Percentiles rank a stretch among this genome's conserved stretches.
Evolutionary conservation across 2,888 invertebrate genomes (phyloP).

Genomic region (Pristionchus fissidentatus): DNA sequence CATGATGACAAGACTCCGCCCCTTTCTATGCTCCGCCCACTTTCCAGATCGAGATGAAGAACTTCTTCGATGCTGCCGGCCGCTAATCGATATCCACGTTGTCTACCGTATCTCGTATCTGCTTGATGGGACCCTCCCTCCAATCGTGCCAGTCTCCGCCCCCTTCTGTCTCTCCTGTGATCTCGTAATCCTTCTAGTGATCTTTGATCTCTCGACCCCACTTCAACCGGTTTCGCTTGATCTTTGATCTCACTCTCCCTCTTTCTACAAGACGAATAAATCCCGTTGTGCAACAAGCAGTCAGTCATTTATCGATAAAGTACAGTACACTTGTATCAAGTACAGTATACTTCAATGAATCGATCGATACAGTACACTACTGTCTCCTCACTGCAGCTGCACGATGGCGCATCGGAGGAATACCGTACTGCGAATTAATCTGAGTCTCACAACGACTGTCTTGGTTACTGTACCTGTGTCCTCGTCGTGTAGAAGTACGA

Average conservation of each 20-base stretch:
- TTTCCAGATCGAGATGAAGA: slow-evolving; percentile 43
- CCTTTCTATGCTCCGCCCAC: background rate
- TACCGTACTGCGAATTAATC: slow-evolving; percentile 8
- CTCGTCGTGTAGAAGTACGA: slow-evolving; percentile 37
- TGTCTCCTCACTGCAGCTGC: background rate
- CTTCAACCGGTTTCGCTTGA: background rate
- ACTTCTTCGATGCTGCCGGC: slow-evolving; percentile 42
- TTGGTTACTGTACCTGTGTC: background rate
- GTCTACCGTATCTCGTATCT: background rate
- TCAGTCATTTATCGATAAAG: slow-evolving; percentile 46
- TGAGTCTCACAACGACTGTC: background rate
- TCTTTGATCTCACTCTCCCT: slow-evolving; percentile 6
- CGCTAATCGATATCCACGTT: background rate
- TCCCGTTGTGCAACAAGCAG: slow-evolving; percentile 23
- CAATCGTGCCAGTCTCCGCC: background rate
- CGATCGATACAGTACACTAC: background rate
- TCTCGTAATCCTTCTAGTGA: slow-evolving; percentile 4
- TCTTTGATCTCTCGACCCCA: slow-evolving; percentile 28
- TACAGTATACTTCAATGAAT: background rate
- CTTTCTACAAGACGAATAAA: background rate
- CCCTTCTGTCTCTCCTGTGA: background rate
- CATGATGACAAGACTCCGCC: background rate
- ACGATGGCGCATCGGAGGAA: background rate
- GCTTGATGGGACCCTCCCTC: background rate
- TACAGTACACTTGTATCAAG: background rate